Base-by-base conservation (phyloP, 2,888 invertebrate species). In the Fragum sueziense region DNA sequence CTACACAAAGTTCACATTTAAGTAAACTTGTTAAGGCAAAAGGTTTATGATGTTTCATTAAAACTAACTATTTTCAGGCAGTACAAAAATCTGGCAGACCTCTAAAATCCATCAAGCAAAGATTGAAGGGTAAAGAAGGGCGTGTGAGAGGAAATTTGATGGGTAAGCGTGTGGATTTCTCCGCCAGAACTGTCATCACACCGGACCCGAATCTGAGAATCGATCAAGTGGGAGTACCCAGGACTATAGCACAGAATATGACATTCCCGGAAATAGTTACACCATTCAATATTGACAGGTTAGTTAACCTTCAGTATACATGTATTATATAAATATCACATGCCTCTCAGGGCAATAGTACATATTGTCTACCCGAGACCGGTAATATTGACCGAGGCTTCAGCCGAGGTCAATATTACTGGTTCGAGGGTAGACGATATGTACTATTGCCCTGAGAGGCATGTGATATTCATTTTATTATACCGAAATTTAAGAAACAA, bases 131-230 rank as follows among this genome's bases (percentile, higher is more conserved):
- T 27, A 99, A 99, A 93, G 99, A 99, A 95, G 99, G 99, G 0
- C 95, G 99, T 90, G 99, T 99, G 90, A 95, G 99, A 94, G 99
- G 99, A 89, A 99, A 99, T 93, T 95, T 99, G 89, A 99, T 99
- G 99, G 99, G 99, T 73, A 99, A 99, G 93, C 98, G 99, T 95
- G 99, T 99, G 0, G 99, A 99, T 93, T 99, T 99, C 93, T 99
- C 99, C 0, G 99, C 99, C 6, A 96, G 99, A 93, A 99, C 99
- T 90, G 99, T 99, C 91, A 94, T 94, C 88, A 94, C 94, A 27
- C 94, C 94, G 7, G 94, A 94, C 87, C 94, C 94, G 0, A 94
- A 94, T 79, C 88, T 94, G 27, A 98, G 98, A 92, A 99, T 98
- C 41, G 90, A 99, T 97, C 93, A 98, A 97, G 98, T 99, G 75